Percentiles rank a stretch among this genome's conserved stretches.
Evolutionary conservation across 64 coral and sea anemone genomes (phyloP).

Genomic region (Acropora yongei): DNA sequence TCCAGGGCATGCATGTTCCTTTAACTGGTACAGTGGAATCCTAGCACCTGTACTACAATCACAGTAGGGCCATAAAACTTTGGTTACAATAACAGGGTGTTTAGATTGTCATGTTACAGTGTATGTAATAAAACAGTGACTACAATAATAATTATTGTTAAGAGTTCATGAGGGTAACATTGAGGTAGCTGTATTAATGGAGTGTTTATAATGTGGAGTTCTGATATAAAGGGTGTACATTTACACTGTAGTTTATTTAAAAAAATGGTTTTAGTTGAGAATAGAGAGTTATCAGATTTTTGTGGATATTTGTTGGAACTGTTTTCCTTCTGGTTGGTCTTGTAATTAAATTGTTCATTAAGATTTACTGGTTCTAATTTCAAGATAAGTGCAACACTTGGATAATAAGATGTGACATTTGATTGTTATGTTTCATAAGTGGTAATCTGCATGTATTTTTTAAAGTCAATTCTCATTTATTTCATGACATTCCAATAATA

Average conservation of each 20-base stretch:
- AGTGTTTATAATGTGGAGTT: too few relatives aligned
- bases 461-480: background rate
- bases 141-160: background rate
- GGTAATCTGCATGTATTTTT: background rate
- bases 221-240: background rate
- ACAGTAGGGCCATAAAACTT: background rate
- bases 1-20: background rate
- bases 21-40: background rate
- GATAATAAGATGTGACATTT: background rate
- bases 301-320: background rate
- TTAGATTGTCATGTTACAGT: background rate
- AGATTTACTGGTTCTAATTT: background rate
- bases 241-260: background rate
- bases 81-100: background rate
- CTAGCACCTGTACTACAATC: background rate
- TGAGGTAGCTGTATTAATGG: background rate
- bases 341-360: background rate
- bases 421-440: background rate
- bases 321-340: background rate
- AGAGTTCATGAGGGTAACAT: background rate
- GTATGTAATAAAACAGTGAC: background rate
- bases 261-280: background rate
- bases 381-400: background rate
- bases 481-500: background rate
- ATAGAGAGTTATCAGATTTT: background rate